Percentiles rank a stretch among this genome's conserved stretches.
phyloP scores from a whole-genome alignment of 2,888 invertebrate genomes.

The Drosophila multiciliata region DNA sequence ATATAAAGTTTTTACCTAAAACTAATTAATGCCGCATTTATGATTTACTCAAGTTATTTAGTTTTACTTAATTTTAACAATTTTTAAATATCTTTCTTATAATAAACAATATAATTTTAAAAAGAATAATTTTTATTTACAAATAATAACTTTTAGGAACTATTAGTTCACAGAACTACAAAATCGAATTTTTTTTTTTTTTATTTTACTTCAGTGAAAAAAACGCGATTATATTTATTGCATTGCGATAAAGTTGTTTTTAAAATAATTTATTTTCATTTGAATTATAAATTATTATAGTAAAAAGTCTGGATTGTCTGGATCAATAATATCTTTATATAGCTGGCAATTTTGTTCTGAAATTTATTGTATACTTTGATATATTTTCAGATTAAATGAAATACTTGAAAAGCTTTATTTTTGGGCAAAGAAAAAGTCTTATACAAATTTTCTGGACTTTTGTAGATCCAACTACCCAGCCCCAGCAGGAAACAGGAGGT shows the following conservation, averaged over 20 bases:
- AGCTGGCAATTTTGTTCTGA: background rate
- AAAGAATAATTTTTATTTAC: background rate
- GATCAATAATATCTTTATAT: background rate
- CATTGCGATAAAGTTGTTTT: background rate
- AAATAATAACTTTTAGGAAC: background rate
- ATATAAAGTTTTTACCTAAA: background rate
- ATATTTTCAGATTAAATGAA: background rate
- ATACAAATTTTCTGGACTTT: background rate
- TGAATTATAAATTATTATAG: background rate
- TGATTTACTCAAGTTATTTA: background rate
- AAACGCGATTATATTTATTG: background rate
- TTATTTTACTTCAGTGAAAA: background rate
- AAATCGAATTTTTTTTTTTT: background rate
- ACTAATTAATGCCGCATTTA: background rate
- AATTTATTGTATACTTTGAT: background rate
- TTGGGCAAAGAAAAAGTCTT: background rate
- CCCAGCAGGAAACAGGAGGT: background rate
- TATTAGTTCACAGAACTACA: background rate
- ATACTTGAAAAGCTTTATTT: background rate
- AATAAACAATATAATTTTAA: background rate
- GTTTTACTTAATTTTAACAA: background rate
- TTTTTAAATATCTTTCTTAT: background rate
- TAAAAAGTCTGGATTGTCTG: background rate
- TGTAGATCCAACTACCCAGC: background rate
- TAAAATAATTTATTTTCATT: background rate